Evolutionary conservation across 2,888 invertebrate species (phyloP).

Genomic region (Scelioninae gen. 1): DNA sequence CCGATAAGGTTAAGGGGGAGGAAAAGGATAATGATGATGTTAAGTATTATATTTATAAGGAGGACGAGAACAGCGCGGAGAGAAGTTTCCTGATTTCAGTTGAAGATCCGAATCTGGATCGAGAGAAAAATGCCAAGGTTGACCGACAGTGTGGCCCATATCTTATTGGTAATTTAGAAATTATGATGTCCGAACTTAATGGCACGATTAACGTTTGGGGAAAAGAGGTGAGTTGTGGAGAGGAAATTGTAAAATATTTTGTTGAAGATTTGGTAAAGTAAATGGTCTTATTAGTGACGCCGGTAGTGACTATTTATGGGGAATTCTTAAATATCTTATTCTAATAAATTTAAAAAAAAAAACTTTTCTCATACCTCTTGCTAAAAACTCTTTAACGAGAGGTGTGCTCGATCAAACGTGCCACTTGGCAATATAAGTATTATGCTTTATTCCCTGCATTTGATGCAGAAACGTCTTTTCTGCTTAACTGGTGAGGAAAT

Average conservation of each 20-base stretch:
- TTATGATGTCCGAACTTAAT: slow-evolving; percentile 82
- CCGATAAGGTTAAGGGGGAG: slow-evolving; percentile 53
- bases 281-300: too few species aligned
- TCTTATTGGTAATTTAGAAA: slow-evolving; percentile 80
- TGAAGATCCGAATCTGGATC: slow-evolving; percentile 70
- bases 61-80: slow-evolving; percentile 77
- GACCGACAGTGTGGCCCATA: slow-evolving; percentile 82
- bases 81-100: slow-evolving; percentile 81
- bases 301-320: too few species aligned
- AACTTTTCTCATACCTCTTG: too few species aligned
- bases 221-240: slow-evolving; percentile 77
- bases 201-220: slow-evolving; percentile 83
- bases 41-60: slow-evolving; percentile 80
- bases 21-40: slow-evolving; percentile 75
- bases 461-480: too few species aligned
- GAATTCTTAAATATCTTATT: too few species aligned
- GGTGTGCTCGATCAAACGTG: too few species aligned
- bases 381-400: too few species aligned
- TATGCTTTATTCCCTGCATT: too few species aligned
- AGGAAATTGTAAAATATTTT: background rate
- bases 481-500: too few species aligned
- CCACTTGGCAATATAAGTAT: too few species aligned
- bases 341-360: too few species aligned
- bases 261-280: background rate
- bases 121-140: slow-evolving; percentile 44